Percentiles rank a stretch among this genome's conserved stretches.
These are phyloP conservation scores for Acanthosepion lycidas DNA, from an alignment of 2,888 invertebrate species.

Conservation along the genomic window DNA sequence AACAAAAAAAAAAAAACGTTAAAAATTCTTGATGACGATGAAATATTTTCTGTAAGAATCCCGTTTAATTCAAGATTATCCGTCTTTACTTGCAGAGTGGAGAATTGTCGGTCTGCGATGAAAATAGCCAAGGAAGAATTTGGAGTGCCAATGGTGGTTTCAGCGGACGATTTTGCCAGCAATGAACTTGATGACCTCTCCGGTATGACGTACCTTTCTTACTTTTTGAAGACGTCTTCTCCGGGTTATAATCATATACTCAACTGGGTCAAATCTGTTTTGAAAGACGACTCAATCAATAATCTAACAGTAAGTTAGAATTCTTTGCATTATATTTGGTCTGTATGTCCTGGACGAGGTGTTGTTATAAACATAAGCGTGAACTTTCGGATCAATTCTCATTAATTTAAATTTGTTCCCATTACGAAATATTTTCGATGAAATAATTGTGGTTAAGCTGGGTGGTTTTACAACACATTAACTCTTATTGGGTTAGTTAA, in stretches of 20 bases:
- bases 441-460: no score
- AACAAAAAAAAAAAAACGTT: no score
- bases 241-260: constrained; percentile 92
- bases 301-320: constrained; percentile 90
- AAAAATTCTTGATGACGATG: no score
- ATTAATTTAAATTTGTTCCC: no score
- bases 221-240: constrained; percentile 96
- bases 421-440: no score
- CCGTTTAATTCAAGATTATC: neutral
- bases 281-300: constrained; percentile 83
- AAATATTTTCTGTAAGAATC: no score
- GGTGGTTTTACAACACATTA: no score
- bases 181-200: constrained; percentile 96
- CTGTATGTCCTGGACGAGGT: neutral
- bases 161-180: constrained; percentile 95
- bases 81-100: constrained; percentile 79
- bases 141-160: constrained; percentile 93
- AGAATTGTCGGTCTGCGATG: constrained; percentile 97
- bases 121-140: constrained; percentile 91
- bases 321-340: neutral
- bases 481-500: no score
- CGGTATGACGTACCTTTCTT: constrained; percentile 97
- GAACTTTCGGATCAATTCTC: no score
- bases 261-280: constrained; percentile 88
- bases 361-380: no score